These are phyloP conservation scores for Sebastes trivittatus DNA, from an alignment of 2,797 vertebrate genomes.

Conservation along the genomic window DNA sequence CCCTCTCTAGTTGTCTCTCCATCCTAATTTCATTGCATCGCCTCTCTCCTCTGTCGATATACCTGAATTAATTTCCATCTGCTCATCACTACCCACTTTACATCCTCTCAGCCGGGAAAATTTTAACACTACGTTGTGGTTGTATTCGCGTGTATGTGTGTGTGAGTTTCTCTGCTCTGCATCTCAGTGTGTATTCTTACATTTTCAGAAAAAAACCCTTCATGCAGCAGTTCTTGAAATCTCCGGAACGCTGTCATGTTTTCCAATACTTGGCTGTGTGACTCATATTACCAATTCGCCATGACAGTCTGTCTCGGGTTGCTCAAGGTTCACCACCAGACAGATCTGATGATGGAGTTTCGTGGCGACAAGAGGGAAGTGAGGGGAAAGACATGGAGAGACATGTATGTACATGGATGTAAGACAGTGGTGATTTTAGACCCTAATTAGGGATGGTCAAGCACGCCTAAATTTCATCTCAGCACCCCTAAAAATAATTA, in stretches of 20 bases:
- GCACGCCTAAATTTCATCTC: no score
- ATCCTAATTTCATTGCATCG: conserved; percentile 36
- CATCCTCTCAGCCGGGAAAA: neutral
- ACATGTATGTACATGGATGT: neutral
- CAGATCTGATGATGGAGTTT: conserved; percentile 45
- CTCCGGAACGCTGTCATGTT: conserved; percentile 31
- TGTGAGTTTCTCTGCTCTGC: conserved; percentile 8
- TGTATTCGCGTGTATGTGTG: neutral
- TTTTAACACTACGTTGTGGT: conserved; percentile 5
- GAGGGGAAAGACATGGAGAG: conserved; percentile 11
- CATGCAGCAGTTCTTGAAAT: conserved; percentile 5
- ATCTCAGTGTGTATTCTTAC: neutral
- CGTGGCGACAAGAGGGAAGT: conserved; percentile 7
- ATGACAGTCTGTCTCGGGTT: conserved; percentile 45
- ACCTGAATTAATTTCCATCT: conserved; percentile 47
- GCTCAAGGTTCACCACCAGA: conserved; percentile 45
- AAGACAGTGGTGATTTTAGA: no score
- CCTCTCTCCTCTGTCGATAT: neutral
- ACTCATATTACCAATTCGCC: conserved; percentile 52
- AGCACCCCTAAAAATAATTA: no score
- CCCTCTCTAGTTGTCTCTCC: conserved; percentile 35
- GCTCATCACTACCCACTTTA: conserved; percentile 26
- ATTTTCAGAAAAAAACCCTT: neutral
- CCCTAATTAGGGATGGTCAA: no score
- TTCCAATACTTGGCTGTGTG: conserved; percentile 41